Percentiles rank a stretch among this genome's conserved stretches.
Conservation (phyloP, 2,888 invertebrate species). For the Plutella xylostella region DNA sequence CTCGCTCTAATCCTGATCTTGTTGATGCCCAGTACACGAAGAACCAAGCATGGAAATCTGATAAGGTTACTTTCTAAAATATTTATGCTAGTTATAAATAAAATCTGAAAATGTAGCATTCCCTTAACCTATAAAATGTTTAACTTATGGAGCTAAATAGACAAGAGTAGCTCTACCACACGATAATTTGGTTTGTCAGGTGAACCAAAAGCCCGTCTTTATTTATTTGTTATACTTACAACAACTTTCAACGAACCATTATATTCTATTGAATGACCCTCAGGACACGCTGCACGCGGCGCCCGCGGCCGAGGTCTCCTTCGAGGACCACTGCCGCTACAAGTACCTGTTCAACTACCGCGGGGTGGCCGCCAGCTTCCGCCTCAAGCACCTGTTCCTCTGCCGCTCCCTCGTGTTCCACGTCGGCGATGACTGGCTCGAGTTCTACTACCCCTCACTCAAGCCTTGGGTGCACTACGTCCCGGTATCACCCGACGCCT, state of each 20-base stretch:
- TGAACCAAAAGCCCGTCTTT: too few species aligned
- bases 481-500: slow-evolving; percentile 77
- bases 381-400: slow-evolving; percentile 94
- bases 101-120: too few species aligned
- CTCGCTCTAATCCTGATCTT: slow-evolving; percentile 78
- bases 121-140: too few species aligned
- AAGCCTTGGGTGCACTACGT: slow-evolving; percentile 97
- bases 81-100: neutral
- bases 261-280: slow-evolving; percentile 19
- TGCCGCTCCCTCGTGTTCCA: slow-evolving; percentile 95
- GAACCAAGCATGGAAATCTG: slow-evolving; percentile 98
- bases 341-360: slow-evolving; percentile 96
- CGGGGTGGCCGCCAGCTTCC: slow-evolving; percentile 96
- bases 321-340: slow-evolving; percentile 93
- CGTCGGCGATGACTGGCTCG: slow-evolving; percentile 93
- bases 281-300: slow-evolving; percentile 88
- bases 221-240: too few species aligned
- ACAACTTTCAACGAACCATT: too few species aligned
- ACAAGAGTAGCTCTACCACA: too few species aligned
- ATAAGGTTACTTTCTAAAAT: slow-evolving; percentile 65
- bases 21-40: slow-evolving; percentile 96
- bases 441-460: slow-evolving; percentile 92
- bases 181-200: too few species aligned
- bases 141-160: too few species aligned
- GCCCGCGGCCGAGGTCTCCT: slow-evolving; percentile 87